Base-by-base conservation (phyloP, 2,113 vertebrate genomes). In the Hemibagrus wyckioides region DNA sequence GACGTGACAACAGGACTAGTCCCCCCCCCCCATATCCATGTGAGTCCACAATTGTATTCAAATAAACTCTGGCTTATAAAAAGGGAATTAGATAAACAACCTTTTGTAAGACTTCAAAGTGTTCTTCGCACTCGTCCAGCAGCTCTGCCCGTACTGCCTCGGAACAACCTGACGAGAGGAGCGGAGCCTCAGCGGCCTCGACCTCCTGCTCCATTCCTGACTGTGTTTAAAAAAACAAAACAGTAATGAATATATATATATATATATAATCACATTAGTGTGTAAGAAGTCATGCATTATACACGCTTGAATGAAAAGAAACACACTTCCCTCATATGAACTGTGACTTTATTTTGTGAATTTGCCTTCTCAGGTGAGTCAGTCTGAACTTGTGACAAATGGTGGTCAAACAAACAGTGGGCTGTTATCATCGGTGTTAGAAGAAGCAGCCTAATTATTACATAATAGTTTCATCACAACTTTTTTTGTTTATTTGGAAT, bases 91-190 rank as follows among this genome's bases (percentile, higher is more conserved):
- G 36, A 33, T 41, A 48, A 65, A 77, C 75, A 3, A 92, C 91
- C 90, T 91, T 83, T 52, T 94, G 92, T 57, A 96, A 92, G 59
- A 90, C 87, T n/a, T 85, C 85, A 84, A 94, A 95, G 88, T 94
- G 93, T 5, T 93, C 80, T 90, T 95, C 93, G 23, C 95, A 96
- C 33, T 88, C 85, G 9, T 91, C 83, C 80, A 94, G 6, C 75
- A 95, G 88, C 88, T 94, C 93, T 0, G 39, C n/a, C 41, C 90
- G 88, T 17, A 94, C 91, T 11, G 86, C 88, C 77, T 92, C 91
- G 0, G 93, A 93, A 50, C 90, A 86, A n/a, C 54, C 85, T 0
- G 85, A 33, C 1, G 85, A 54, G 50, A 33, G 33, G 36, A 41
- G 1, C 0, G 77, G 36, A 23, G 36, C 15, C 77, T 57, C 15